Percentiles rank a stretch among this genome's conserved stretches.
phyloP scores from a whole-genome alignment of 2,888 invertebrate genomes.

The Sesamia inferens region DNA sequence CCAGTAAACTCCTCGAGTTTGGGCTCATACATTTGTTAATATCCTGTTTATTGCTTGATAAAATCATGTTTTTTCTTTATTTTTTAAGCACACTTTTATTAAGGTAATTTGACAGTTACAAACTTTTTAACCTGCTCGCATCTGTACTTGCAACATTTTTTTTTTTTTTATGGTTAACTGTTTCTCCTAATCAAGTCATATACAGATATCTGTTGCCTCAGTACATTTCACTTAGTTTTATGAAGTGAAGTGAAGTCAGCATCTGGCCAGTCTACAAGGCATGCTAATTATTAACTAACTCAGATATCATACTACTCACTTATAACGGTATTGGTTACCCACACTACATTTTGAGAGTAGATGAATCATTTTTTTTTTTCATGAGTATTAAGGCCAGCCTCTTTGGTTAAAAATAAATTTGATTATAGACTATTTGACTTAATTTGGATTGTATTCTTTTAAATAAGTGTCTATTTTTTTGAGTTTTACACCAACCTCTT shows the following conservation, averaged over 20 bases:
- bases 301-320: slow-evolving; percentile 54
- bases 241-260: slow-evolving; percentile 22
- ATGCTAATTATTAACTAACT: slow-evolving; percentile 73
- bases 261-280: slow-evolving; percentile 36
- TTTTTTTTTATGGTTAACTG: not conserved
- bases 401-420: not conserved
- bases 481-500: slow-evolving; percentile 8
- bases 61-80: too few relatives aligned
- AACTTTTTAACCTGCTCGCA: too few relatives aligned
- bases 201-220: too few relatives aligned
- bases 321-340: slow-evolving; percentile 57
- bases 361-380: slow-evolving; percentile 42
- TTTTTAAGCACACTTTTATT: too few relatives aligned
- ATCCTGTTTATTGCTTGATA: too few relatives aligned
- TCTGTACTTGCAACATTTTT: too few relatives aligned
- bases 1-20: too few relatives aligned
- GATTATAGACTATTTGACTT: not conserved
- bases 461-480: slow-evolving; percentile 6
- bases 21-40: too few relatives aligned
- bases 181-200: not conserved
- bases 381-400: slow-evolving; percentile 8
- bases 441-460: not conserved
- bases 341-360: slow-evolving; percentile 33
- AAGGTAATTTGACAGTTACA: too few relatives aligned
- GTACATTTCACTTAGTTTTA: slow-evolving; percentile 32